Conservation (phyloP, 2,113 vertebrate species). For the Okapia johnstoni region DNA sequence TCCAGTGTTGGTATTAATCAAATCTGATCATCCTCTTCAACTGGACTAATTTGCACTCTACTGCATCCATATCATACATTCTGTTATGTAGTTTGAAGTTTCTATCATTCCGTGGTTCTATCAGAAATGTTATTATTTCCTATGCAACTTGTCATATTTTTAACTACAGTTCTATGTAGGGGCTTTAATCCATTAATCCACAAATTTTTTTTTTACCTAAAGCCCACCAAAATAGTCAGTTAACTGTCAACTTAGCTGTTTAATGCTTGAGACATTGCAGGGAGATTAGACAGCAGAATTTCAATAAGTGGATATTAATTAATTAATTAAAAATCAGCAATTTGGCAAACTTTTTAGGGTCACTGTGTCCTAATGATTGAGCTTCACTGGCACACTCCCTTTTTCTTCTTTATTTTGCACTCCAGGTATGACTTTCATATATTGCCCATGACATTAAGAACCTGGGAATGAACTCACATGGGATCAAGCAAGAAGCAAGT, state of each 20-base stretch:
- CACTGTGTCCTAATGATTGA: neutral
- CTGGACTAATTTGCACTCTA: neutral
- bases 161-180: neutral
- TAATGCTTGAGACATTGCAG: neutral
- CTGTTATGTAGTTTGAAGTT: neutral
- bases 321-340: neutral
- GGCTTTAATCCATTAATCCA: neutral
- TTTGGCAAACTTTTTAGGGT: neutral
- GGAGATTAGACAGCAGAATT: neutral
- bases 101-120: neutral
- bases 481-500: neutral
- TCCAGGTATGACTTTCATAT: neutral
- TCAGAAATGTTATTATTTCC: neutral
- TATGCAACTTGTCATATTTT: neutral
- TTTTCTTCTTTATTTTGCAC: neutral
- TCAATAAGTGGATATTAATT: neutral
- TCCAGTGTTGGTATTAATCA: neutral
- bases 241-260: neutral
- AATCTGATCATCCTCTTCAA: neutral
- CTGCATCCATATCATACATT: neutral
- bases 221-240: neutral
- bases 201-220: neutral
- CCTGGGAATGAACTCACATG: neutral
- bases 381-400: neutral
- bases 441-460: neutral